Base-by-base conservation (phyloP, 2,797 vertebrate genomes). In the Lophius americanus region DNA sequence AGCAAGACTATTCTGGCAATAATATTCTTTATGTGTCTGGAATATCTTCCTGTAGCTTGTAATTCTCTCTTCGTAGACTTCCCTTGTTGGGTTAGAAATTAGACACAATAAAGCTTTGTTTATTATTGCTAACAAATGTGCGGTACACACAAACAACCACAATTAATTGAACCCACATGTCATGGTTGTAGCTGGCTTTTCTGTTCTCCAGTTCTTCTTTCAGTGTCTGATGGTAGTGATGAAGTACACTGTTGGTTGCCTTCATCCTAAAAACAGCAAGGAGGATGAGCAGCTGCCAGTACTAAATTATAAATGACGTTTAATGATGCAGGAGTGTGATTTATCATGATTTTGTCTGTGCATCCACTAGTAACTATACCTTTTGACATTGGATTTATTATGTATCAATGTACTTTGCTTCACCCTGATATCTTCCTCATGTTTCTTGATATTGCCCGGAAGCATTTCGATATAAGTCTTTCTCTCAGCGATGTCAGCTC, bases 201-300 rank as follows among this genome's bases (percentile, higher is more conserved):
- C 73, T 87, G 38, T 51, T 90, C 51, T 93, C 86, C 36, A 93
- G 67, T 63, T 94, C 93, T 35, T 67, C 57, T 86, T 90, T 93
- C 62, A 94, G 67, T 0, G 68, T 81, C 62, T 90, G 91, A 70
- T 92, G 86, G 76, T 92, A 93, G 56, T 93, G 90, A 68, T 85
- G 85, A 44, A 94, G 85, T 35, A 88, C 70, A 23, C 46, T 51
- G 63, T 83, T 85, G 8, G 85, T 88, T 6, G 11, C 50, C 73
- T 88, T 92, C 75, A 91, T 72, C 73, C 94, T 95, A 35, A 5
- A 69, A 23, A 47, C 35, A 5, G 53, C 9, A 70, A 39, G 9
- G 51, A 84, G 39, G 2, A 77, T 13, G 78, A 60, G 42, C 4
- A 50, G 14, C 42, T 50, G 7, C 7, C 13, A n/a, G 37, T 60